These are phyloP conservation scores for Steinernema hermaphroditum DNA, from an alignment of 2,888 invertebrate species.

Conservation along the genomic window DNA sequence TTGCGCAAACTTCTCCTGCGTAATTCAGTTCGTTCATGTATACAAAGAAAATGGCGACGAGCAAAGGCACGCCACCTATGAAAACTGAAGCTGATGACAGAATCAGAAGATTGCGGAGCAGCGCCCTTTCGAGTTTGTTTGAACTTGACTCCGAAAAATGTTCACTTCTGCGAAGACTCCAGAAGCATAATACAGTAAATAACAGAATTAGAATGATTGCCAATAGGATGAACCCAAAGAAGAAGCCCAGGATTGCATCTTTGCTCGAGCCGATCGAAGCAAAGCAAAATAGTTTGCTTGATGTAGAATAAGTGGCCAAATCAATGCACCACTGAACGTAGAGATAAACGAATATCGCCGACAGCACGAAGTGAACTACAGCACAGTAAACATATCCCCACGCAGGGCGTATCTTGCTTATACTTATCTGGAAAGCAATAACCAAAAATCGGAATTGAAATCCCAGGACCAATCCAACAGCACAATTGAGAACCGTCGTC, in stretches of 20 bases:
- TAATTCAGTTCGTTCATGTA: background rate
- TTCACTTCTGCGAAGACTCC: background rate
- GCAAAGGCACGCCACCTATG: background rate
- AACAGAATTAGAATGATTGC: background rate
- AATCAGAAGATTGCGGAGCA: background rate
- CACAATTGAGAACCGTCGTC: background rate
- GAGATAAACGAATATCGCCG: background rate
- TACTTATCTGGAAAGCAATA: background rate
- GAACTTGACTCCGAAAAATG: too few relatives aligned
- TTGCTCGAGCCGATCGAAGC: too few relatives aligned
- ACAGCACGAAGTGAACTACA: background rate
- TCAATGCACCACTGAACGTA: background rate
- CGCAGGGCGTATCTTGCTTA: background rate
- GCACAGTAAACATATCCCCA: background rate
- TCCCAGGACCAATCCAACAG: background rate
- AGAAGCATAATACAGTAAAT: background rate
- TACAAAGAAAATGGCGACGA: background rate
- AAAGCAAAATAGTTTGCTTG: too few relatives aligned
- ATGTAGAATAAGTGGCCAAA: too few relatives aligned
- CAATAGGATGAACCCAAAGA: too few relatives aligned
- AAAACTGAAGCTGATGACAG: background rate
- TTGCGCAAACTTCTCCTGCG: background rate
- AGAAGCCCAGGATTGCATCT: too few relatives aligned
- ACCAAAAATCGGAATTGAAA: background rate
- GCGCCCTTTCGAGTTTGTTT: background rate